Conservation (phyloP, 2,797 vertebrate species). For the Aythya fuligula region DNA sequence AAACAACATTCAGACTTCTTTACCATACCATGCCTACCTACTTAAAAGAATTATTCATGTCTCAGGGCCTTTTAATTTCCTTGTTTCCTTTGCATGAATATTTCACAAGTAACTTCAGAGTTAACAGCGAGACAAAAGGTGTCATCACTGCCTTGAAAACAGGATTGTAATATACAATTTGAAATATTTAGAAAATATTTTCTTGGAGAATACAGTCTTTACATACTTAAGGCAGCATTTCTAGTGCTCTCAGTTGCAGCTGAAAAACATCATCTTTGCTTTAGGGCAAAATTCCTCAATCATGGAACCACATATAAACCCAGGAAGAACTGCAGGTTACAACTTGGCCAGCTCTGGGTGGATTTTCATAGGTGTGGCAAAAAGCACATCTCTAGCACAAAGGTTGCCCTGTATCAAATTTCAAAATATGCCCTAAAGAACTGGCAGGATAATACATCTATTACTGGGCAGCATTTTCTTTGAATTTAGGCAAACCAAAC, state of each 20-base stretch:
- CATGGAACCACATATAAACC: slow-evolving; percentile 26
- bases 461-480: slow-evolving; percentile 34
- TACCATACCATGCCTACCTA: not conserved
- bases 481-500: slow-evolving; percentile 30
- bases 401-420: slow-evolving; percentile 59
- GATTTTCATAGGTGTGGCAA: slow-evolving; percentile 51
- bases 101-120: not conserved
- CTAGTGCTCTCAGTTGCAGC: not conserved
- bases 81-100: not conserved
- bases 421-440: slow-evolving; percentile 63
- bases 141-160: not conserved
- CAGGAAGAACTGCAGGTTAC: slow-evolving; percentile 46
- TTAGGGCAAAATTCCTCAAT: slow-evolving; percentile 55
- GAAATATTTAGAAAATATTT: not conserved
- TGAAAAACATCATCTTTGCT: slow-evolving; percentile 44
- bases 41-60: not conserved
- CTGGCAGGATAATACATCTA: not conserved
- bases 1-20: not conserved
- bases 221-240: not conserved
- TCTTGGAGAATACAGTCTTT: not conserved
- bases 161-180: not conserved
- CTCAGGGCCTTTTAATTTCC: not conserved
- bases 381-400: slow-evolving; percentile 54
- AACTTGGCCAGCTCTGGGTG: slow-evolving; percentile 23
- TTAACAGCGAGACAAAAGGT: not conserved